A percentile compares a stretch with the other conserved stretches of the same genome.
phyloP scores from a whole-genome alignment of 2,797 vertebrate genomes.

The Leptoclinus maculatus region DNA sequence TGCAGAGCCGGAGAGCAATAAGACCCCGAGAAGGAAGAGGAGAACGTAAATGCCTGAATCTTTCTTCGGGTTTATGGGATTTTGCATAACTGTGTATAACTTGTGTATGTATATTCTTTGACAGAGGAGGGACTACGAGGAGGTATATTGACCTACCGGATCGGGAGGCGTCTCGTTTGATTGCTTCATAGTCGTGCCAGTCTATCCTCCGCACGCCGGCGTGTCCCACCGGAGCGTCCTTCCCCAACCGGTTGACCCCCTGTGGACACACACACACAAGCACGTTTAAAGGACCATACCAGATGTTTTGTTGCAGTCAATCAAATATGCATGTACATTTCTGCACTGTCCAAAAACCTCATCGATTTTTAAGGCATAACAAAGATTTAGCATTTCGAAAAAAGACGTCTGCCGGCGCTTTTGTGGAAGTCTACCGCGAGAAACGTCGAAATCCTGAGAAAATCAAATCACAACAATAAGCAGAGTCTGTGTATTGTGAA shows the following conservation, averaged over 20 bases:
- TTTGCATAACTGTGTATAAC: not conserved
- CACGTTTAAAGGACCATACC: not conserved
- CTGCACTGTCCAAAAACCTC: not conserved
- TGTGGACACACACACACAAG: slow-evolving; percentile 70
- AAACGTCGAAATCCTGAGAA: not conserved
- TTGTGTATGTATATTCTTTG: too few species aligned
- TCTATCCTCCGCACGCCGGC: slow-evolving; percentile 86
- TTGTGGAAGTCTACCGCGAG: not conserved
- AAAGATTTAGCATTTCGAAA: not conserved
- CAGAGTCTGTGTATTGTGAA: too few species aligned
- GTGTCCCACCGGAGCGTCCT: slow-evolving; percentile 76
- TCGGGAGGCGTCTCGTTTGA: slow-evolving; percentile 87
- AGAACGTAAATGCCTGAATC: too few species aligned
- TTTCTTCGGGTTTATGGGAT: not conserved
- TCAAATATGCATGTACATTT: not conserved
- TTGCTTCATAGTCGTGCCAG: slow-evolving; percentile 93
- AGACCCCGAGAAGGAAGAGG: not conserved
- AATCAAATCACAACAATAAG: not conserved
- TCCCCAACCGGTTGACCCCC: slow-evolving; percentile 82
- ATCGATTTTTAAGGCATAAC: not conserved
- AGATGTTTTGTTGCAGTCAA: not conserved
- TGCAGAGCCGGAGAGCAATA: slow-evolving; percentile 15
- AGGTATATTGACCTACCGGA: slow-evolving; percentile 79
- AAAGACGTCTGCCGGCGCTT: not conserved
- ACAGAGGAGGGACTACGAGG: too few species aligned